Evolutionary conservation across 2,113 vertebrate genomes (phyloP).

Genomic region (Centropristis striata): DNA sequence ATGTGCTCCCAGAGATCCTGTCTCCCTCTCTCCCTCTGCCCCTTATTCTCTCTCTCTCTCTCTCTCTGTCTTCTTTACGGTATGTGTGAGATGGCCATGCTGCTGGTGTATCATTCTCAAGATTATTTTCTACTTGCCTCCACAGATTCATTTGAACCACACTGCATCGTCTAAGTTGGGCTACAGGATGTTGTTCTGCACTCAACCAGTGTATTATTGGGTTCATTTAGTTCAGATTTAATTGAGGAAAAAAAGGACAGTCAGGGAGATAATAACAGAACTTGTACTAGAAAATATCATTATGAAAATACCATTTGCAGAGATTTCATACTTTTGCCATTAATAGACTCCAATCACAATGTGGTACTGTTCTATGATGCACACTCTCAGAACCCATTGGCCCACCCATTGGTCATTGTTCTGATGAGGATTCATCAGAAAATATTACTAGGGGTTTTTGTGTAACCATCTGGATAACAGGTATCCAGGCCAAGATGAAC

Average conservation of each 20-base stretch:
- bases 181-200: background rate
- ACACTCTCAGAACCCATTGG: too few species aligned
- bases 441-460: too few species aligned
- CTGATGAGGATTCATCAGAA: too few species aligned
- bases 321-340: too few species aligned
- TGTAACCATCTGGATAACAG: too few species aligned
- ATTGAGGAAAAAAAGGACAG: background rate
- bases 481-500: too few species aligned
- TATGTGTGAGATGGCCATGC: conserved; percentile 33
- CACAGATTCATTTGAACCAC: background rate
- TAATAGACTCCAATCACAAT: too few species aligned
- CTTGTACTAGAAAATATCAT: too few species aligned
- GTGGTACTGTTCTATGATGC: too few species aligned
- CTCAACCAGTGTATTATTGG: background rate
- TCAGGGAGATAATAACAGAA: background rate
- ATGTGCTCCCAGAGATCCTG: conserved; percentile 64
- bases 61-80: conserved; percentile 19
- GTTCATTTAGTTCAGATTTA: background rate
- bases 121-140: background rate
- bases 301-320: background rate
- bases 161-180: background rate
- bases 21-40: background rate
- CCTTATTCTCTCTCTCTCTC: conserved; percentile 8
- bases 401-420: too few species aligned
- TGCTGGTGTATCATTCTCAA: conserved; percentile 19